These are phyloP conservation scores for Gymnopithys bicolor DNA, from an alignment of 2,797 vertebrate genomes.

Conservation along the genomic window DNA sequence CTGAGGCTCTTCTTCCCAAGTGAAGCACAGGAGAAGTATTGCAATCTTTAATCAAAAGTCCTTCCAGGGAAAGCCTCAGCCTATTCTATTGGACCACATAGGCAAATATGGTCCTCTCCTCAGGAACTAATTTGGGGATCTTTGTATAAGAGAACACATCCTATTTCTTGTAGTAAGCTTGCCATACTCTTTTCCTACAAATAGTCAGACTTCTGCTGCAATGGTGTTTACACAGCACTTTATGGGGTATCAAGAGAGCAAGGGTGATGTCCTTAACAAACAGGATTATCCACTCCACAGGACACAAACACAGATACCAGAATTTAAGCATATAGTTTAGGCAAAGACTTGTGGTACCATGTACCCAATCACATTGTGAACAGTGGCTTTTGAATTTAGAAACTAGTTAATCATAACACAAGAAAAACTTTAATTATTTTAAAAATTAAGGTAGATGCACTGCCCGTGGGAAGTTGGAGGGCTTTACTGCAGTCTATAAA, in stretches of 20 bases:
- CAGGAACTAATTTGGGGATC: neutral
- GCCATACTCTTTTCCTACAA: neutral
- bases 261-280: slow-evolving; percentile 20
- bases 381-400: neutral
- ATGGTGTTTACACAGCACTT: neutral
- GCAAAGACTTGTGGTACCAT: neutral
- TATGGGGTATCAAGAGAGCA: neutral
- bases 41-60: neutral
- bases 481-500: neutral
- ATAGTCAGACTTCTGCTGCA: neutral
- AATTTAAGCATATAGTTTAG: neutral
- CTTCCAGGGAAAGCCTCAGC: neutral
- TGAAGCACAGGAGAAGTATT: neutral
- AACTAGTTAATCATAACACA: neutral
- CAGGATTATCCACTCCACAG: neutral
- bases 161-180: neutral
- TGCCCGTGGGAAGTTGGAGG: neutral
- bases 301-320: neutral
- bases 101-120: neutral
- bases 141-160: fast-evolving
- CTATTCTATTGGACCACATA: fast-evolving
- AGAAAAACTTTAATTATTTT: neutral
- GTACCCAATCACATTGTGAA: neutral
- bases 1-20: neutral
- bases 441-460: neutral